Base-by-base conservation (phyloP, 2,113 vertebrate species). In the Equus przewalskii region DNA sequence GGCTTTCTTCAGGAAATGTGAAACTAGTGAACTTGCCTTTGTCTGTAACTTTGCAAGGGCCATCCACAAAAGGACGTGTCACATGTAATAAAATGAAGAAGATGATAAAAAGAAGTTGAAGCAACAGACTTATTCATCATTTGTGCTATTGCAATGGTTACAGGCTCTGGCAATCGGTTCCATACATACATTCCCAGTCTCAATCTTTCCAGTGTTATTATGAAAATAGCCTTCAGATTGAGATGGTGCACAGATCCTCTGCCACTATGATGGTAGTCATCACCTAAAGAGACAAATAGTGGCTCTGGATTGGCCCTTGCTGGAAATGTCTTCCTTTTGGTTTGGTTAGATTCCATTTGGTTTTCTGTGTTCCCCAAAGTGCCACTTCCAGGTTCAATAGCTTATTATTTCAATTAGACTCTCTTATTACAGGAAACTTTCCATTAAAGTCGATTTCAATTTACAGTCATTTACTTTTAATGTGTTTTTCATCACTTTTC, bases 381-480 rank as follows among this genome's bases (percentile, higher is more conserved):
- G 60, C 13, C 24, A 46, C 16, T 62, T 95, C 58, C 28, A 96
- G 51, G 44, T 62, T 92, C 58, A 64, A 64, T 49, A 89, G 44
- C n/a, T 95, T 85, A 88, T 92, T 97, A 97, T 97, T 95, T 96
- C 82, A 91, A 89, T 70, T 85, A 96, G 70, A 89, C 3, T 30
- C 89, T 87, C 54, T 91, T 96, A 95, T 89, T 92, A 67, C 79
- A 97, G 97, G 92, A 98, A 97, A 84, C 44, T 94, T 97, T 95
- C 80, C 92, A 95, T 96, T 96, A 93, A 73, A 93, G 14, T 36
- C 33, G 33, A 93, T 82, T 85, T 58, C 58, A 84, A 60, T 44
- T 80, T 93, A 84, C 44, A 44, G 36, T 56, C 26, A 88, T 96
- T 96, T 95, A 92, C n/a, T 94, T 95, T 93, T 83, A 97, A 93